phyloP scores from a whole-genome alignment of 2,113 vertebrate species.

The Bubalus kerabau region DNA sequence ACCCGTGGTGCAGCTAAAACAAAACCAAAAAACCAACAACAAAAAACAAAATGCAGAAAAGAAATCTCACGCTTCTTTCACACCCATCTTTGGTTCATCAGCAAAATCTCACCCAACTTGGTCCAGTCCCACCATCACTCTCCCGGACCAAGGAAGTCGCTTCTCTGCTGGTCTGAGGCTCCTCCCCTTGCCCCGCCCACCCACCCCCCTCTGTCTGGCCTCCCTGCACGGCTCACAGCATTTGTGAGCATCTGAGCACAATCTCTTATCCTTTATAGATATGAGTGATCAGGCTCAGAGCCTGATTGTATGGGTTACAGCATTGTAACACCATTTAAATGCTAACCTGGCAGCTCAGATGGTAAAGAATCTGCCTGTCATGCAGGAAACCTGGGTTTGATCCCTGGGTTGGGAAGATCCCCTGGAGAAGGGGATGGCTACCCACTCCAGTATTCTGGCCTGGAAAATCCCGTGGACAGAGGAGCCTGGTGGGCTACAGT shows the following conservation, averaged over 20 bases:
- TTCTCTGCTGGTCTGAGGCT: not conserved
- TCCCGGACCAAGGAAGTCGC: not conserved
- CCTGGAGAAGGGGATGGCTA: not conserved
- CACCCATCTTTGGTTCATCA: not conserved
- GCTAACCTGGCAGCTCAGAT: not conserved
- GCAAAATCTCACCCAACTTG: not conserved
- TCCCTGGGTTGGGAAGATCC: not conserved
- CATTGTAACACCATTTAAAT: not conserved
- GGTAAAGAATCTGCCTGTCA: not conserved
- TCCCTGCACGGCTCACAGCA: not conserved
- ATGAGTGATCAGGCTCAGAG: not conserved
- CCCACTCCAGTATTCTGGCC: not conserved
- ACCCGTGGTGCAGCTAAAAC: not conserved
- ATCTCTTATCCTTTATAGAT: not conserved
- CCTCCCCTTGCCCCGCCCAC: not conserved
- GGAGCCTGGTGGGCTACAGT: not conserved
- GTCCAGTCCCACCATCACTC: not conserved
- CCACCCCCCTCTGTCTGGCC: not conserved
- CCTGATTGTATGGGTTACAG: not conserved
- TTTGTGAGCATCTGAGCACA: not conserved
- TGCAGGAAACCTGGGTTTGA: not conserved
- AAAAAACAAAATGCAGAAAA: not conserved
- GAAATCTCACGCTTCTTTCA: not conserved
- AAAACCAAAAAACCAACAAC: not conserved
- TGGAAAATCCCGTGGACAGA: not conserved